Evolutionary conservation across 1,140 invertebrate species (phyloP).

Genomic region (Achatina immaculata): DNA sequence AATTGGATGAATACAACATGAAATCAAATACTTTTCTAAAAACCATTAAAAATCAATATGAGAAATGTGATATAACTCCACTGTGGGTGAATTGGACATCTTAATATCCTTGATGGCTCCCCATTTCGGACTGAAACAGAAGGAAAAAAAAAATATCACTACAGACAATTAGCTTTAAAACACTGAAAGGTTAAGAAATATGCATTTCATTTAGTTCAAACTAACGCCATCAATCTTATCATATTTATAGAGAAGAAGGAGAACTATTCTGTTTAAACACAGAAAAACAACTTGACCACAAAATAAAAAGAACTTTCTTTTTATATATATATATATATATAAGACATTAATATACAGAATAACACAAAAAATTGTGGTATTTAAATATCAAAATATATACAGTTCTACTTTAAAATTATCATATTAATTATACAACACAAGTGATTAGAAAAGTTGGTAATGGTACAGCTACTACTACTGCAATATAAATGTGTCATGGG

Average conservation of each 20-base stretch:
- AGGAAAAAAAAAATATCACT: constrained; percentile 7
- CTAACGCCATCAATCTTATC: not conserved
- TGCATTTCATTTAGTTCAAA: not conserved
- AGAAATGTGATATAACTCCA: too few relatives aligned
- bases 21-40: too few relatives aligned
- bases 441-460: not conserved
- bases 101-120: constrained; percentile 40
- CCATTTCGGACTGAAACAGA: constrained; percentile 37
- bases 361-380: not conserved
- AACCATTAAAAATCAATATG: too few relatives aligned
- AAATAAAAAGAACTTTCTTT: not conserved
- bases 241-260: not conserved
- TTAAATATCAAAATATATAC: not conserved
- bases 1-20: too few relatives aligned
- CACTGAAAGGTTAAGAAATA: not conserved
- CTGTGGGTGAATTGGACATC: too few relatives aligned
- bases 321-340: not conserved
- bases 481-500: too few relatives aligned
- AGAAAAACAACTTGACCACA: not conserved
- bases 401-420: not conserved
- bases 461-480: too few relatives aligned
- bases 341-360: not conserved
- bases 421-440: not conserved
- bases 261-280: not conserved
- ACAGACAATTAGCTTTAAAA: not conserved